phyloP scores from a whole-genome alignment of 2,888 invertebrate species.

The Ellobium chinense region DNA sequence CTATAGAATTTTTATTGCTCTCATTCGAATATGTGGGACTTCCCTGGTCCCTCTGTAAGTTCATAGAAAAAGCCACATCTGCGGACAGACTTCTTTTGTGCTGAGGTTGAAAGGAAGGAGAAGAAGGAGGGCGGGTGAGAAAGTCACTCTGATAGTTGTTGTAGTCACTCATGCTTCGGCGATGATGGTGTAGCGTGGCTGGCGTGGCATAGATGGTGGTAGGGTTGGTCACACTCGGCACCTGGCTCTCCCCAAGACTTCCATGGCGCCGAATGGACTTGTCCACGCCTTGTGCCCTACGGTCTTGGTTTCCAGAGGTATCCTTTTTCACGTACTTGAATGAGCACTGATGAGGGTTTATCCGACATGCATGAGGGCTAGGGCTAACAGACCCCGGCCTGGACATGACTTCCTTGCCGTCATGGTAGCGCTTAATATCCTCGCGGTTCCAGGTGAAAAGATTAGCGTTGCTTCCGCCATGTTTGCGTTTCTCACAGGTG shows the following conservation, averaged over 20 bases:
- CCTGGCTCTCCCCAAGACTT: background rate
- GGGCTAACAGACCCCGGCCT: background rate
- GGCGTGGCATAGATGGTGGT: background rate
- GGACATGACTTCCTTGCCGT: background rate
- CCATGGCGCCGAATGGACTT: background rate
- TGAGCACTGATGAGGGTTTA: conserved; percentile 27
- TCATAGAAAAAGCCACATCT: background rate
- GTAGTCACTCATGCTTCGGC: conserved; percentile 31
- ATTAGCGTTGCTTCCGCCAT: background rate
- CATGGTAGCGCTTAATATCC: conserved; percentile 11
- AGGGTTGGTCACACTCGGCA: background rate
- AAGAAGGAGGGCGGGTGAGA: background rate
- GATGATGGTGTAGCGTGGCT: background rate
- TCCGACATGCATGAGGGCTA: background rate
- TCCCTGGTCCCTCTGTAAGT: conserved; percentile 1
- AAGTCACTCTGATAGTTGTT: conserved; percentile 17
- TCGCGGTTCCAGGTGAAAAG: conserved; percentile 28
- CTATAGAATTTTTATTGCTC: conserved; percentile 33
- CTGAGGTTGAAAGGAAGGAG: background rate
- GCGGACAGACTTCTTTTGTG: conserved; percentile 31
- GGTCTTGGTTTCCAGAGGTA: background rate
- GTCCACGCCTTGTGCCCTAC: background rate
- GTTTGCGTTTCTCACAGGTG: background rate
- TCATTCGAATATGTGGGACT: conserved; percentile 17
- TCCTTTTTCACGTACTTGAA: conserved; percentile 13